Evolutionary conservation across 2,888 invertebrate genomes (phyloP), one percentile per base, ranked within the genome.

Genomic region (Lamproptera curius): DNA sequence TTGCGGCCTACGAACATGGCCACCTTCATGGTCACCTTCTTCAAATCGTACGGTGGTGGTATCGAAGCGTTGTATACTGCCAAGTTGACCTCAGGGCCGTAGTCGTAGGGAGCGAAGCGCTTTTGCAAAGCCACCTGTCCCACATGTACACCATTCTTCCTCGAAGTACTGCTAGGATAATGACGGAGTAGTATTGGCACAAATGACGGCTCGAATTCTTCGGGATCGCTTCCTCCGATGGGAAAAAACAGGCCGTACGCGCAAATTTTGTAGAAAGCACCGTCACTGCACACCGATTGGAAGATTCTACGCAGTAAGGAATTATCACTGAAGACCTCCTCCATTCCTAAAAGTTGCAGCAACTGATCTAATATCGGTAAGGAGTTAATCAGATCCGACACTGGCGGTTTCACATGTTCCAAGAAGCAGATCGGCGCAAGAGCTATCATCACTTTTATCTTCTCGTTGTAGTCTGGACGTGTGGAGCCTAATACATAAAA

Each of bases 341-440:
- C 62, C 11, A 52, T 38, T 0, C 61, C 58, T 0, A 61, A 82
- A 43, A 50, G 79, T 73, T 42, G 81, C 61, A 68, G 90, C 84
- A 35, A 88, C 35, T 14, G 61, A 52, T 55, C 78, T 62, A 44
- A 67, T 55, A 16, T 60, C 51, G 46, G 74, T 57, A 55, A 26
- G 55, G 63, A 53, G 67, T 66, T 16, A 55, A 61, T 73, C 75
- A 45, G 73, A 23, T 13, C 51, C 52, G 41, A 42, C 8, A 59
- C 8, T 1, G 69, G 55, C 1, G 71, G 68, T 45, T 63, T 63
- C 47, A 82, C 62, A 42, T 85, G 61, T 3, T 68, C 67, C 52
- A 88, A 65, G 55, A 74, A 90, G 10, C 87, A 87, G 0, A 91
- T 78, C 0, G 91, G 91, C 1, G 89, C 90, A 28, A 91, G 62